These are phyloP conservation scores for Oedothorax gibbosus DNA, from an alignment of 1,140 invertebrate genomes.

Conservation along the genomic window DNA sequence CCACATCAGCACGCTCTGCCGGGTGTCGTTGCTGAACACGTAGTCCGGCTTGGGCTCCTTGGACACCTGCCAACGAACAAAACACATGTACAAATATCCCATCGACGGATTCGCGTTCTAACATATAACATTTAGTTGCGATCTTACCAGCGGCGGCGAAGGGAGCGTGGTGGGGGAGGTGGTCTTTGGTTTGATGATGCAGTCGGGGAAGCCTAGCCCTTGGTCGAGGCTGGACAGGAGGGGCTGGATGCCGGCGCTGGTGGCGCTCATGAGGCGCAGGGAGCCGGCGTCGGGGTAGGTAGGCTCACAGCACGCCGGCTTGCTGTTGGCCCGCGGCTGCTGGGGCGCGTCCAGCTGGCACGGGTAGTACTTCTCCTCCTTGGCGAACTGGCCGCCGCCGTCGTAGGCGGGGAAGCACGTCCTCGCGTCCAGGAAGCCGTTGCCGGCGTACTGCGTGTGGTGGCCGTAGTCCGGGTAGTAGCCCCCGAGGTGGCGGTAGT, in stretches of 20 bases:
- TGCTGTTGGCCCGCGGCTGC: slow-evolving; percentile 40
- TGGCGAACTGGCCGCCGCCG: slow-evolving; percentile 67
- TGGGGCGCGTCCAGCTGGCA: slow-evolving; percentile 71
- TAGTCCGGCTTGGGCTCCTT: slow-evolving; percentile 24
- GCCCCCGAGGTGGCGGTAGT: slow-evolving; percentile 78
- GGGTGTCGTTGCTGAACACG: slow-evolving; percentile 63
- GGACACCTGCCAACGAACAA: not conserved
- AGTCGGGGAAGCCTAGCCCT: slow-evolving; percentile 4
- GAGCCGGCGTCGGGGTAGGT: slow-evolving; percentile 43
- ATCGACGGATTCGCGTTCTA: too few species aligned
- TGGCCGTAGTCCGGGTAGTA: slow-evolving; percentile 78
- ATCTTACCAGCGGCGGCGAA: too few species aligned
- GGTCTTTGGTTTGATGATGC: too few species aligned
- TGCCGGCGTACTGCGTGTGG: slow-evolving; percentile 72
- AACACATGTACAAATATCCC: not conserved
- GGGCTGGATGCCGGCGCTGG: slow-evolving; percentile 57
- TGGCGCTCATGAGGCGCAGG: slow-evolving; percentile 61
- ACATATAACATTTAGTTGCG: too few species aligned
- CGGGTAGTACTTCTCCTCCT: slow-evolving; percentile 74
- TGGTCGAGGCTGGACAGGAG: slow-evolving; percentile 52
- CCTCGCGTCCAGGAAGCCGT: slow-evolving; percentile 78
- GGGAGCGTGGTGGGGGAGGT: too few species aligned
- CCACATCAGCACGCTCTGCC: slow-evolving; percentile 69
- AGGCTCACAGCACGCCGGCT: slow-evolving; percentile 52
- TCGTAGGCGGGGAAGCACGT: slow-evolving; percentile 69